Percentiles rank a stretch among this genome's conserved stretches.
phyloP scores from a whole-genome alignment of 2,888 invertebrate genomes.

The Acleris holmiana region DNA sequence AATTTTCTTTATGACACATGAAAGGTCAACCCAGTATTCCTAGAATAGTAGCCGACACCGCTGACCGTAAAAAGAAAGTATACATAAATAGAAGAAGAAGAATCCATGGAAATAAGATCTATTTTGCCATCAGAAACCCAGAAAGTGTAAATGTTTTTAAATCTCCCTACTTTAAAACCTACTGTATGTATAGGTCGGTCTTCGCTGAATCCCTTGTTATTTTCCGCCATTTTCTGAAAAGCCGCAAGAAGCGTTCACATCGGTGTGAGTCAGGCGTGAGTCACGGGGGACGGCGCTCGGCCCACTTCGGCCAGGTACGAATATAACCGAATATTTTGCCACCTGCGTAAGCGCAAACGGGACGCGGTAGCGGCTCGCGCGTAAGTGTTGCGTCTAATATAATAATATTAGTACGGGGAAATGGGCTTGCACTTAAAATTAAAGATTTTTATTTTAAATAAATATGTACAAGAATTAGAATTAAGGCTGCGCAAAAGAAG shows the following conservation, averaged over 20 bases:
- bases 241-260: constrained; percentile 31
- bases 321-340: constrained; percentile 80
- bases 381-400: constrained; percentile 39
- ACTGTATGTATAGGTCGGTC: neutral
- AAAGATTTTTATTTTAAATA: no score
- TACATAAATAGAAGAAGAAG: no score
- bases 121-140: no score
- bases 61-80: no score
- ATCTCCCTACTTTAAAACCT: neutral
- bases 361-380: constrained; percentile 52
- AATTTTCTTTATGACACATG: no score
- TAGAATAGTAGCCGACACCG: no score
- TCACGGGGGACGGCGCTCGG: constrained; percentile 57
- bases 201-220: neutral
- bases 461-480: no score
- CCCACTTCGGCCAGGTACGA: constrained; percentile 76
- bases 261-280: constrained; percentile 35
- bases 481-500: no score
- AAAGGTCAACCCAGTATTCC: no score
- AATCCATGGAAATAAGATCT: no score
- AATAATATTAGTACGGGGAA: constrained; percentile 21
- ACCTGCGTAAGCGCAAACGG: constrained; percentile 68
- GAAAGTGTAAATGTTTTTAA: no score
- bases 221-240: constrained; percentile 18
- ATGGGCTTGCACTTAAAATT: neutral